Percentiles rank a stretch among this genome's conserved stretches.
These are phyloP conservation scores for Gryllus longicercus DNA, from an alignment of 2,888 invertebrate genomes.

Conservation along the genomic window DNA sequence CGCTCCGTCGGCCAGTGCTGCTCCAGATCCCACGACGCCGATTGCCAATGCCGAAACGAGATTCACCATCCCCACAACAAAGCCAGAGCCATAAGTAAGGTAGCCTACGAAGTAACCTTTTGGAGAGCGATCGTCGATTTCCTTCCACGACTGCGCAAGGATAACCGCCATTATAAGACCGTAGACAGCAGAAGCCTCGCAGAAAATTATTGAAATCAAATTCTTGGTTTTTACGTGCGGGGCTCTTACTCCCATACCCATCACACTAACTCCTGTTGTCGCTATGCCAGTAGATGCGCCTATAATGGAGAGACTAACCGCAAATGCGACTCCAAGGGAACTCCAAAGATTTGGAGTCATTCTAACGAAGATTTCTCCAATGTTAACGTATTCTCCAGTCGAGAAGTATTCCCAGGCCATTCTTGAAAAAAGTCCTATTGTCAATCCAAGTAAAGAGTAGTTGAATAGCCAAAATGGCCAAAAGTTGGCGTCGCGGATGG, in stretches of 20 bases:
- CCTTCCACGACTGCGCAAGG: conserved; percentile 41
- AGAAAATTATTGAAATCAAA: conserved; percentile 62
- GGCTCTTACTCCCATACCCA: conserved; percentile 61
- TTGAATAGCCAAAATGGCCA: not conserved
- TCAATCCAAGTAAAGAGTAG: not conserved
- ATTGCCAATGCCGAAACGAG: conserved; percentile 59
- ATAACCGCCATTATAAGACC: conserved; percentile 64
- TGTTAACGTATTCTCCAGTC: not conserved
- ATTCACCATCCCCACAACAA: conserved; percentile 59
- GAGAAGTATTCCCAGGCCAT: not conserved
- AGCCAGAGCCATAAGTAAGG: conserved; percentile 58
- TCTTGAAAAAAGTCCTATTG: not conserved
- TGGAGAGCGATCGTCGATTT: conserved; percentile 36
- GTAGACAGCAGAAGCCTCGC: conserved; percentile 64
- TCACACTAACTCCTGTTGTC: conserved; percentile 60
- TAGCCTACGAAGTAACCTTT: conserved; percentile 48
- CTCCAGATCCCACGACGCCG: conserved; percentile 59
- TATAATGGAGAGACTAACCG: conserved; percentile 60
- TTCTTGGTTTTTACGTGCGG: conserved; percentile 63
- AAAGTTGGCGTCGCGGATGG: not conserved
- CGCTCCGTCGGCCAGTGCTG: conserved; percentile 61
- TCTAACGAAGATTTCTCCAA: not conserved
- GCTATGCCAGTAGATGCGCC: conserved; percentile 62
- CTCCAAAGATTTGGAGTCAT: conserved; percentile 60
- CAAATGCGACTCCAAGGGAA: conserved; percentile 54